Percentiles rank a stretch among this genome's conserved stretches.
These are phyloP conservation scores for Poeciliopsis occidentalis DNA, from an alignment of 2,113 vertebrate genomes.

Conservation along the genomic window DNA sequence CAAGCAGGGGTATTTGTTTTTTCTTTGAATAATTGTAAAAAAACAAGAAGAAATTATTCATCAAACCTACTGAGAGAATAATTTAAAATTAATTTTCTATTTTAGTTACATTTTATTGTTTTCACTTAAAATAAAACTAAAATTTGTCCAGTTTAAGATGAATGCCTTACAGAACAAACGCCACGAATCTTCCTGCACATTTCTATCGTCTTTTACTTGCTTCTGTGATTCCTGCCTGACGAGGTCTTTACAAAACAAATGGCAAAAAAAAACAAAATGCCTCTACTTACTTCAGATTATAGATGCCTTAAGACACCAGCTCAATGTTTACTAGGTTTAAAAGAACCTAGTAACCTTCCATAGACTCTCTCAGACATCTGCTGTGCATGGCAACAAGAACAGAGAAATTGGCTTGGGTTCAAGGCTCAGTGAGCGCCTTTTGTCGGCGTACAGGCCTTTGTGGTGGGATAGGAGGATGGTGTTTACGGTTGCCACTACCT, in stretches of 20 bases:
- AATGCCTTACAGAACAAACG: not conserved
- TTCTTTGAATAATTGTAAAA: no score
- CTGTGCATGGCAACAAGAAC: constrained; percentile 67
- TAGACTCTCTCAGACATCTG: constrained; percentile 73
- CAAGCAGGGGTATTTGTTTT: no score
- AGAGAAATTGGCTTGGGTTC: constrained; percentile 71
- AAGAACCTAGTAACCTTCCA: constrained; percentile 57
- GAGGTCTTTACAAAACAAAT: not conserved
- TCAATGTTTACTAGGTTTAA: constrained; percentile 22
- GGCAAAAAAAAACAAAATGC: constrained; percentile 21
- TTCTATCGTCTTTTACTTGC: not conserved
- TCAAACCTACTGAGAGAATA: not conserved
- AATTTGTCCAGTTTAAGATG: not conserved
- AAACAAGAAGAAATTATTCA: not conserved
- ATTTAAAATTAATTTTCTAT: not conserved
- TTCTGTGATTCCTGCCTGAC: not conserved
- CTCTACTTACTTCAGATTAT: constrained; percentile 25
- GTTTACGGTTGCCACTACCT: constrained; percentile 59
- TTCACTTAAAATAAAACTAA: not conserved
- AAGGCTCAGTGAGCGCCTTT: constrained; percentile 66
- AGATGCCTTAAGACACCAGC: constrained; percentile 36
- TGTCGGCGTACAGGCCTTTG: constrained; percentile 63
- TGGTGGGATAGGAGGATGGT: constrained; percentile 64
- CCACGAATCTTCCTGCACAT: not conserved
- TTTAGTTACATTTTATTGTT: not conserved